phyloP scores from a whole-genome alignment of 1,140 invertebrate species.

The Heliconius congener region DNA sequence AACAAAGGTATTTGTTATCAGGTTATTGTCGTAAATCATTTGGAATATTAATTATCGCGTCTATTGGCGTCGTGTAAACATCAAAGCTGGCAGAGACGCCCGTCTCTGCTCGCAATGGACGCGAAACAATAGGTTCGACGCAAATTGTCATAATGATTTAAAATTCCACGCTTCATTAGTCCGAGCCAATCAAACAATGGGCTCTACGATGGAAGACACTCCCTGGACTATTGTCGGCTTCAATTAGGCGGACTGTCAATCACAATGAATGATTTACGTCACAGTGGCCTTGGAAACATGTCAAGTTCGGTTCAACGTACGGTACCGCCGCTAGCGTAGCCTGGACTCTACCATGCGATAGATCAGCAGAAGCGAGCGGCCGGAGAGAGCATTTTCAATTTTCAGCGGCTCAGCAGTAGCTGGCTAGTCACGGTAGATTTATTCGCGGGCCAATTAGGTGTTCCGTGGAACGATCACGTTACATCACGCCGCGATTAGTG shows the following conservation, averaged over 20 bases:
- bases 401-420: conserved; percentile 33
- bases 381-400: conserved; percentile 25
- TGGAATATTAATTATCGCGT: conserved; percentile 11
- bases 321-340: conserved; percentile 11
- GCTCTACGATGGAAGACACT: conserved; percentile 41
- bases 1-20: neutral
- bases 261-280: conserved; percentile 53
- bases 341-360: conserved; percentile 22
- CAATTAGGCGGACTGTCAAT: conserved; percentile 49
- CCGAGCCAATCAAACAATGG: conserved; percentile 43
- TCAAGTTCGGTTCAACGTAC: conserved; percentile 53
- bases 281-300: conserved; percentile 48
- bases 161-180: conserved; percentile 51
- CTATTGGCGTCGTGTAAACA: conserved; percentile 18
- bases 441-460: conserved; percentile 43
- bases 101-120: conserved; percentile 11
- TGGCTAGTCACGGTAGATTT: conserved; percentile 48
- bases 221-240: conserved; percentile 40
- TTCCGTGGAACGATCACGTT: conserved; percentile 37
- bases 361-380: neutral
- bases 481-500: conserved; percentile 38
- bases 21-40: conserved; percentile 7
- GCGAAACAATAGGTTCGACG: conserved; percentile 35
- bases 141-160: conserved; percentile 43
- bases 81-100: neutral